Evolutionary conservation across 2,888 invertebrate genomes (phyloP).

Genomic region (Drosophila formosana): DNA sequence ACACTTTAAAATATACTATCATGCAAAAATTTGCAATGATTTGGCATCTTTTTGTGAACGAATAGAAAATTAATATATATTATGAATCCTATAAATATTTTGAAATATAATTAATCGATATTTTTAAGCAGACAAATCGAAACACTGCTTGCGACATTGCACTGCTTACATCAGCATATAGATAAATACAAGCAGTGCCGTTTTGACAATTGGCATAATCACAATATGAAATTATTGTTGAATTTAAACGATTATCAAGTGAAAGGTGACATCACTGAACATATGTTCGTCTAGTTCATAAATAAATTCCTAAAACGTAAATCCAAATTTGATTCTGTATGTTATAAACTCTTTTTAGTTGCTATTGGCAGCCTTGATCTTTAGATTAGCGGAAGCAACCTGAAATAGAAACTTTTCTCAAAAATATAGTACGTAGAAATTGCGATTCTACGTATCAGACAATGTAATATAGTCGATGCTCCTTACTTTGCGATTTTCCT

Average conservation of each 20-base stretch:
- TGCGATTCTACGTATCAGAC: constrained; percentile 7
- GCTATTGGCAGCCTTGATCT: not conserved
- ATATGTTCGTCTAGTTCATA: not conserved
- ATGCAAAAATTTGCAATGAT: too few relatives aligned
- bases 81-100: not conserved
- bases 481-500: not conserved
- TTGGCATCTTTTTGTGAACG: too few relatives aligned
- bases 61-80: too few relatives aligned
- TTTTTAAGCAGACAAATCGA: not conserved
- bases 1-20: not conserved
- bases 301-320: constrained; percentile 1
- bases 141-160: not conserved
- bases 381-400: not conserved
- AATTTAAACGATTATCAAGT: too few relatives aligned
- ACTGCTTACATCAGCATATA: not conserved
- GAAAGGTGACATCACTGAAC: too few relatives aligned
- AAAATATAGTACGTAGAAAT: not conserved
- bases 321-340: not conserved
- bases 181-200: not conserved
- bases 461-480: constrained; percentile 6
- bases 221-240: not conserved
- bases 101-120: not conserved
- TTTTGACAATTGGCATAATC: not conserved
- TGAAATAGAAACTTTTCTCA: constrained; percentile 15
- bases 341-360: not conserved